Evolutionary conservation across 2,797 vertebrate species (phyloP).

Genomic region (Hoplostethus mediterraneus): DNA sequence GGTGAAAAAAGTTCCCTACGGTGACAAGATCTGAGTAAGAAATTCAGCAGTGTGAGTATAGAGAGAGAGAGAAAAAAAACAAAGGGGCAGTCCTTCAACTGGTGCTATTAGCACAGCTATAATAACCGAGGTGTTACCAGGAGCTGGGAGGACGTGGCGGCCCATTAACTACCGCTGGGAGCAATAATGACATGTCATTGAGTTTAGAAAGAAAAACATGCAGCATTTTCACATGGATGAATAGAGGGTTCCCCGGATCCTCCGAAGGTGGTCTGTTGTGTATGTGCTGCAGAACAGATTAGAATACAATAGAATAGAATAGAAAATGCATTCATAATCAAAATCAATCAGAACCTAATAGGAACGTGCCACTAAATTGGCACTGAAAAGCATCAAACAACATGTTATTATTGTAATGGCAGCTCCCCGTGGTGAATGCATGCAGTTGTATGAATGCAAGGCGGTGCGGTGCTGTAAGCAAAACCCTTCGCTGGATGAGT

Average conservation of each 20-base stretch:
- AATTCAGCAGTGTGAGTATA: conserved; percentile 37
- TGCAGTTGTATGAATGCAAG: background rate
- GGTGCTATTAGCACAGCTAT: conserved; percentile 13
- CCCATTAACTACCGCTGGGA: conserved; percentile 58
- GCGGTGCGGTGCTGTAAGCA: background rate
- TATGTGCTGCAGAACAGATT: too few relatives aligned
- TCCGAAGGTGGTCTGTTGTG: too few relatives aligned
- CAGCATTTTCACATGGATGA: conserved; percentile 36
- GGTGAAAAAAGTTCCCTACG: conserved; percentile 4
- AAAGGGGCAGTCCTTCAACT: conserved; percentile 48
- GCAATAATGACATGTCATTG: conserved; percentile 51
- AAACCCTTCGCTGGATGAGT: background rate
- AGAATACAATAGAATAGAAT: background rate
- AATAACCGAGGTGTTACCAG: conserved; percentile 55
- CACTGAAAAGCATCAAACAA: too few relatives aligned
- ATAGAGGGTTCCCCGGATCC: background rate
- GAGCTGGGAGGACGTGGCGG: conserved; percentile 60
- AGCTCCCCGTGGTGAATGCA: background rate
- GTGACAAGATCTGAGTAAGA: conserved; percentile 18
- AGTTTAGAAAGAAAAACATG: conserved; percentile 16
- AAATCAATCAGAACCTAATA: background rate
- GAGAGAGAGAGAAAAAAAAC: conserved; percentile 23
- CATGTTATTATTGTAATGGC: background rate
- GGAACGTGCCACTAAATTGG: background rate
- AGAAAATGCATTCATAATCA: background rate